These are phyloP conservation scores for Eulithis prunata DNA, from an alignment of 2,888 invertebrate species.

Conservation along the genomic window DNA sequence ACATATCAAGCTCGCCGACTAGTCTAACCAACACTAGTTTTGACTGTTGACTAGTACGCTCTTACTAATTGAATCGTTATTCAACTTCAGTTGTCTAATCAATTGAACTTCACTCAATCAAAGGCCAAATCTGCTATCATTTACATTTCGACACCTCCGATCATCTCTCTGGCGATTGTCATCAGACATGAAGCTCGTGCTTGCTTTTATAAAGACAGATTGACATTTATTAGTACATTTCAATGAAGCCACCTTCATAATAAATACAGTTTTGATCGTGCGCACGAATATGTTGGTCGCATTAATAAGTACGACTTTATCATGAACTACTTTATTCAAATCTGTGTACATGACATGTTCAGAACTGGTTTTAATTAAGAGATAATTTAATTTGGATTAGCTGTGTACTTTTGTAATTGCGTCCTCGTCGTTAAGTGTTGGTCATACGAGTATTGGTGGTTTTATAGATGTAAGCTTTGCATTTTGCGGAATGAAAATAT, in stretches of 20 bases:
- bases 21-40: slow-evolving; percentile 7
- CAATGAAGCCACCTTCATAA: slow-evolving; percentile 20
- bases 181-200: slow-evolving; percentile 39
- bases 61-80: slow-evolving; percentile 28
- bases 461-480: slow-evolving; percentile 22
- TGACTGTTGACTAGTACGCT: slow-evolving; percentile 26
- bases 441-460: slow-evolving; percentile 19
- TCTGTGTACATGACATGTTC: slow-evolving; percentile 40
- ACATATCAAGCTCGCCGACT: background rate
- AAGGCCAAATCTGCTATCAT: slow-evolving; percentile 37
- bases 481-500: slow-evolving; percentile 1
- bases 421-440: slow-evolving; percentile 33
- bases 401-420: slow-evolving; percentile 34
- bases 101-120: slow-evolving; percentile 42
- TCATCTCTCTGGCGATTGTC: slow-evolving; percentile 39
- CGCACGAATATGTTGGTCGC: slow-evolving; percentile 29
- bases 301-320: slow-evolving; percentile 34
- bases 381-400: slow-evolving; percentile 44
- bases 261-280: slow-evolving; percentile 18
- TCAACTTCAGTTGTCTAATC: slow-evolving; percentile 42
- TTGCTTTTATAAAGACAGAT: slow-evolving; percentile 27
- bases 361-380: slow-evolving; percentile 43
- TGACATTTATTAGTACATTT: slow-evolving; percentile 25
- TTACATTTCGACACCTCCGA: slow-evolving; percentile 45
- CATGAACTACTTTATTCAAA: slow-evolving; percentile 42